Percentiles rank a stretch among this genome's conserved stretches.
These are phyloP conservation scores for Microctenopoma steveboyesi DNA, from an alignment of 2,797 vertebrate species.

Conservation along the genomic window DNA sequence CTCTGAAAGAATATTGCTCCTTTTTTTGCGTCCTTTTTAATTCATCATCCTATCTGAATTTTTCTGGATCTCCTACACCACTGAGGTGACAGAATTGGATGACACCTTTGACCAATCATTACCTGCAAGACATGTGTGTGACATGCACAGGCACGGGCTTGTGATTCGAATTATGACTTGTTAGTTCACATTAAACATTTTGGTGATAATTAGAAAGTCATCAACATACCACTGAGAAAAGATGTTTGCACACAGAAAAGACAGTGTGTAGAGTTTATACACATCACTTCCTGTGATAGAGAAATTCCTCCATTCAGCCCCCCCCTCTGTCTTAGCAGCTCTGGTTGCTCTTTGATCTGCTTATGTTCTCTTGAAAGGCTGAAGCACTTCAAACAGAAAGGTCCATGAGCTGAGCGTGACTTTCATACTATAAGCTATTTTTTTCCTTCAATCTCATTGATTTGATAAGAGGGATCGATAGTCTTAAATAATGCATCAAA, in stretches of 20 bases:
- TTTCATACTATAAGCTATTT: slow-evolving; percentile 67
- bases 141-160: slow-evolving; percentile 2
- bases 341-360: slow-evolving; percentile 81
- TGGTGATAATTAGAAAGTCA: slow-evolving; percentile 1
- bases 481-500: slow-evolving; percentile 78
- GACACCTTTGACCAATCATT: not conserved
- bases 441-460: slow-evolving; percentile 66
- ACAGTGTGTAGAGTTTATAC: slow-evolving; percentile 22
- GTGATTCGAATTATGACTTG: not conserved
- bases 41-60: not conserved
- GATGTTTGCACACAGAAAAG: slow-evolving; percentile 5
- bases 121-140: not conserved
- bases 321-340: slow-evolving; percentile 66
- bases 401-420: slow-evolving; percentile 60
- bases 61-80: not conserved
- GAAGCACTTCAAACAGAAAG: slow-evolving; percentile 79
- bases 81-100: not conserved
- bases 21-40: too few relatives aligned
- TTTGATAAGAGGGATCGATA: slow-evolving; percentile 81
- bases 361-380: slow-evolving; percentile 79
- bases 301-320: slow-evolving; percentile 72
- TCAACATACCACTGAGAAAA: slow-evolving; percentile 13
- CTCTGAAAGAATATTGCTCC: too few relatives aligned
- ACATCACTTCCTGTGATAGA: slow-evolving; percentile 54
- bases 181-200: not conserved